Evolutionary conservation across 2,113 vertebrate genomes (phyloP), one percentile per base, ranked within the genome.

Genomic region (Hippocampus comes): DNA sequence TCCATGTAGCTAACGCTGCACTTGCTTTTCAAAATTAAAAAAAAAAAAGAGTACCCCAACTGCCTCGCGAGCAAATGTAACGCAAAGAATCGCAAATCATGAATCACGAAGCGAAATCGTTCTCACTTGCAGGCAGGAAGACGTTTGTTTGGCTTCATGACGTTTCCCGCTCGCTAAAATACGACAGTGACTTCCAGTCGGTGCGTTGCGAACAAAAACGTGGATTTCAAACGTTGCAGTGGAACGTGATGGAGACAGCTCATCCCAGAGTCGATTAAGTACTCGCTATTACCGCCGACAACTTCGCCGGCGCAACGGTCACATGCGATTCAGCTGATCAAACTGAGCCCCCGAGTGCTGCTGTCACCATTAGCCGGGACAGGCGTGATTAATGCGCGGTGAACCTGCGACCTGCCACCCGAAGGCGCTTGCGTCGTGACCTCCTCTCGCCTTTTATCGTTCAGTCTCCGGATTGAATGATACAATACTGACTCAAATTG

Each of bases 341-440:
- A 90, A 84, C 89, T 80, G 5, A 49, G 61, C 68, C 75, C 27
- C 27, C 15, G 57, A 87, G 81, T 75, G 85, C 63, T 76, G 87
- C 83, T 82, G 89, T 88, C 87, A 46, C 86, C 83, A 91, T 91
- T 90, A 91, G 78, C 82, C 3, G 85, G 34, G 91, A 91, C 92
- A 89, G 89, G 86, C 81, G 87, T 92, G 92, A 92, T 93, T 92
- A 91, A 92, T 93, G 91, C 86, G 74, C 63, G 80, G 0, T 80
- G 84, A 89, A 89, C 85, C 78, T 70, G 73, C 49, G 79, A 91
- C 88, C 87, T 80, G 67, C 27, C 85, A 84, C 87, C 84, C 76
- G 5, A 55, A 82, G 78, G 67, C 83, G 83, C 85, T 85, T 79
- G 80, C 84, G 85, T 83, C 67, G 49, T 80, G 86, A 88, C 88